Evolutionary conservation across 2,888 invertebrate species (phyloP).

Genomic region (Chesias legatella): DNA sequence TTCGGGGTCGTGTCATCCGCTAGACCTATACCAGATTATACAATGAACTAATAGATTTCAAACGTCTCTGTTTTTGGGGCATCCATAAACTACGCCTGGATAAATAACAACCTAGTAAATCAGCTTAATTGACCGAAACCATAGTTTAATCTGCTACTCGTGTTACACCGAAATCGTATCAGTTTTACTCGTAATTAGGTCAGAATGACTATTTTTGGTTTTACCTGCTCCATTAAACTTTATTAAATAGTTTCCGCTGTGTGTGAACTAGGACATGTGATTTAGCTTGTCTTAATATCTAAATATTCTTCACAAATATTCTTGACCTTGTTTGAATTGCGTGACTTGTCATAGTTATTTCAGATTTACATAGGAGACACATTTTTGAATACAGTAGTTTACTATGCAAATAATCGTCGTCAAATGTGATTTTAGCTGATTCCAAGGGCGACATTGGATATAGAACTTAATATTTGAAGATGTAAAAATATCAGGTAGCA

Average conservation of each 20-base stretch:
- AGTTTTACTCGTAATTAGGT: constrained; percentile 14
- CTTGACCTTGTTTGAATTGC: constrained; percentile 39
- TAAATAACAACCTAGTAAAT: too few relatives aligned
- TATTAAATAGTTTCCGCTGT: neutral
- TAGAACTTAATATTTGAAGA: too few relatives aligned
- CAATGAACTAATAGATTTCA: too few relatives aligned
- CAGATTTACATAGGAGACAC: constrained; percentile 28
- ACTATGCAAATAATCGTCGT: neutral
- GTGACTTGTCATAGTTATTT: constrained; percentile 33
- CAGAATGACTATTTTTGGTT: constrained; percentile 1
- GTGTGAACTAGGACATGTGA: constrained; percentile 10
- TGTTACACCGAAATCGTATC: constrained; percentile 11
- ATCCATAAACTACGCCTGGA: too few relatives aligned
- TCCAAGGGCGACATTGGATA: too few relatives aligned
- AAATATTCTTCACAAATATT: constrained; percentile 33
- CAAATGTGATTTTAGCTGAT: too few relatives aligned
- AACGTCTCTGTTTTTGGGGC: too few relatives aligned
- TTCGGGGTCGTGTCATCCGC: too few relatives aligned
- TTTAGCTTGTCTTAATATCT: constrained; percentile 28
- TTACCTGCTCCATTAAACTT: too few relatives aligned
- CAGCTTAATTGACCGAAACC: neutral
- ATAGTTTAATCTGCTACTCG: neutral
- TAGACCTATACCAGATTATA: too few relatives aligned
- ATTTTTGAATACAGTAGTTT: constrained; percentile 3
- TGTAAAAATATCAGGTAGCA: too few relatives aligned